phyloP scores from a whole-genome alignment of 35 echinoderm and acorn worm species.

The Ptychodera flava region DNA sequence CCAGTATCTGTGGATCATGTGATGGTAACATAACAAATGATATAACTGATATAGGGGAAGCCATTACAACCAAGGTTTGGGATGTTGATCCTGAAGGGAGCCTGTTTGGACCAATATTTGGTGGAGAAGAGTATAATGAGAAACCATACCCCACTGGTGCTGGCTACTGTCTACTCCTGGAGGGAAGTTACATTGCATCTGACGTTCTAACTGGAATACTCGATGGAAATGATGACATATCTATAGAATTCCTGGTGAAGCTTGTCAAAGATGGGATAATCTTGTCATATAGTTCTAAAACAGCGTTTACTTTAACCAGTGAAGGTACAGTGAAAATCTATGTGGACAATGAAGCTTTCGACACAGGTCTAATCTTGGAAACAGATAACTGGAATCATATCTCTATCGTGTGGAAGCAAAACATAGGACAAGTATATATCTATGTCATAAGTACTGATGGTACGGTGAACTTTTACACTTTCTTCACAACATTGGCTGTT shows the following conservation, averaged over 20 bases:
- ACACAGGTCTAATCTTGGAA: constrained; percentile 42
- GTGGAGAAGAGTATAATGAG: constrained; percentile 34
- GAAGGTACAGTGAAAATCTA: constrained; percentile 39
- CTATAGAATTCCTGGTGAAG: constrained; percentile 57
- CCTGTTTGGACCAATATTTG: constrained; percentile 48
- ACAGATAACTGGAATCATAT: constrained; percentile 50
- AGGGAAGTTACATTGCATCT: constrained; percentile 55
- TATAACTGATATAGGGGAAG: constrained; percentile 18
- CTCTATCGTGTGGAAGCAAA: constrained; percentile 39
- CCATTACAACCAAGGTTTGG: constrained; percentile 2
- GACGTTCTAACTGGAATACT: constrained; percentile 44
- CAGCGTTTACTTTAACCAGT: constrained; percentile 43
- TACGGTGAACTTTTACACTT: background rate
- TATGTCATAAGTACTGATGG: constrained; percentile 18
- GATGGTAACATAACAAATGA: constrained; percentile 62
- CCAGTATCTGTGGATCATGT: constrained; percentile 77
- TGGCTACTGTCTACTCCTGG: constrained; percentile 36
- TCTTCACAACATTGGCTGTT: constrained; percentile 9
- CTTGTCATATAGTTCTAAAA: constrained; percentile 46
- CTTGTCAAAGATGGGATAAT: constrained; percentile 45
- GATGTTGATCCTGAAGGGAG: background rate
- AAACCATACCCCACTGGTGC: constrained; percentile 33
- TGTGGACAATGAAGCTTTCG: constrained; percentile 34
- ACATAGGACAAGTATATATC: constrained; percentile 13
- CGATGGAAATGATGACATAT: constrained; percentile 28